Evolutionary conservation across 2,888 invertebrate species (phyloP), one percentile per base, ranked within the genome.

Genomic region (Pterobdella sp.): DNA sequence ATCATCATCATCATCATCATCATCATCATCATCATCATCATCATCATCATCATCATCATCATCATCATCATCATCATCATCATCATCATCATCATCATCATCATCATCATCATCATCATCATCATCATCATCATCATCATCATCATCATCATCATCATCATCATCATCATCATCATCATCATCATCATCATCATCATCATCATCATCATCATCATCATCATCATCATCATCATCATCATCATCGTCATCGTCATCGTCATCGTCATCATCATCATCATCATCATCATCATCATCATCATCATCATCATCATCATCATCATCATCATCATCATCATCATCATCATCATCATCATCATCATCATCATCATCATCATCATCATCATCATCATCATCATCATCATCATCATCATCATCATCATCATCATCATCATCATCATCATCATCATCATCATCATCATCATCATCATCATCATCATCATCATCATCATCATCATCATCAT

Each of bases 121-220:
- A 37, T 49, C 52, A 69, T 69, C 69, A 69, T 69, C 69, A 69
- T 69, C 52, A 49, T 69, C 69, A 69, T 49, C 52, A 49, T 42
- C 69, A 49, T 42, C 52, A 69, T 49, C 52, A 75, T 60, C 49
- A 70, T 70, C 70, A 70, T 70, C 70, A 66, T 70, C 49, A 66
- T 70, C 49, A 66, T 70, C 70, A 18, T 70, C 56, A 66, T 70
- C 49, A 66, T 70, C 56, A 66, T 70, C 70, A 66, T 70, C 49
- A 63, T 70, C 70, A 63, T 56, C 49, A 52, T 70, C 70, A 70
- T 70, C 70, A 70, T 70, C 70, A 70, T 70, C 70, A 70, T 70
- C 70, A 70, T 66, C 70, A 14, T 56, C 70, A 18, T 70, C 49
- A n/a, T 70, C 68, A n/a, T 70, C 70, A 18, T 56, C 56, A 70